phyloP scores from a whole-genome alignment of 2,888 invertebrate genomes.

The Coremacera marginata region DNA sequence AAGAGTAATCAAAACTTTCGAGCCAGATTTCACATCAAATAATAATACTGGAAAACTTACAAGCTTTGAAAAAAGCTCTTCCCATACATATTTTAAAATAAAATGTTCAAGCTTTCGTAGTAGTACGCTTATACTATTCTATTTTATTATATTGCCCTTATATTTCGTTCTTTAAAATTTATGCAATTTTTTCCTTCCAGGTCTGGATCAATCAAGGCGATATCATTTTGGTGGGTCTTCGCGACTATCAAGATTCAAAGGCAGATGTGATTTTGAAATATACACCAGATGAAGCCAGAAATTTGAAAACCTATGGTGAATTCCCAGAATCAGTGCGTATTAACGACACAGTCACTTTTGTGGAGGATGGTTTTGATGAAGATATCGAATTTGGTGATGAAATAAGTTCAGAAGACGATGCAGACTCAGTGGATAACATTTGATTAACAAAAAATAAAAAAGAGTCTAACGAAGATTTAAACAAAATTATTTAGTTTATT shows the following conservation, averaged over 20 bases:
- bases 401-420: slow-evolving; percentile 91
- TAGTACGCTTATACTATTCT: too few species aligned
- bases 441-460: slow-evolving; percentile 66
- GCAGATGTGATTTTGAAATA: slow-evolving; percentile 99
- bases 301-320: slow-evolving; percentile 98
- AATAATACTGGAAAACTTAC: too few species aligned
- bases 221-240: slow-evolving; percentile 95
- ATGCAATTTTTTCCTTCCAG: slow-evolving; percentile 65
- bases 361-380: slow-evolving; percentile 94
- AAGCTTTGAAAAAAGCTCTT: too few species aligned
- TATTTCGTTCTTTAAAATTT: neutral
- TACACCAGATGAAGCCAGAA: slow-evolving; percentile 98
- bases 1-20: too few species aligned
- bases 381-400: slow-evolving; percentile 97
- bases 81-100: too few species aligned
- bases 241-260: slow-evolving; percentile 98
- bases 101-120: too few species aligned
- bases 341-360: slow-evolving; percentile 95
- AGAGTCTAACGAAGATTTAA: slow-evolving; percentile 27
- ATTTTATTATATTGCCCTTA: too few species aligned
- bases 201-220: slow-evolving; percentile 99
- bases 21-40: too few species aligned
- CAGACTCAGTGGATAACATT: slow-evolving; percentile 79
- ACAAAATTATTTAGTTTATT: neutral
- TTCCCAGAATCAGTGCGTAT: slow-evolving; percentile 98